Evolutionary conservation across 2,113 vertebrate genomes (phyloP), one percentile per base, ranked within the genome.

Genomic region (Prietella phreatophila): DNA sequence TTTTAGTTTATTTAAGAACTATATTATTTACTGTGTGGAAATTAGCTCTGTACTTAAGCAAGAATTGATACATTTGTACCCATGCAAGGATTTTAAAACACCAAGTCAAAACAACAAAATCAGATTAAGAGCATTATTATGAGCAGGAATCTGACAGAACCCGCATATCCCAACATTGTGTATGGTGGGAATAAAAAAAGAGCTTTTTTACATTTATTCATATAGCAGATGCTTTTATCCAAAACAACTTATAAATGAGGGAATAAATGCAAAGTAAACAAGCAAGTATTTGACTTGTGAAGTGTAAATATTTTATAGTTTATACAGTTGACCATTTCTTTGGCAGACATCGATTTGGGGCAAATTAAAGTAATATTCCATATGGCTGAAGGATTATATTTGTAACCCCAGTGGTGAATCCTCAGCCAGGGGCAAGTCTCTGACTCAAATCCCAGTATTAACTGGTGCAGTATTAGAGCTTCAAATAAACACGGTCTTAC

Each of bases 331-430:
- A 78, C 1, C 36, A 78, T 47, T 85, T 42, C 27, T 61, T 25
- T 22, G 56, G 4, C 30, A 56, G 27, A 13, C 25, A 42, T 61
- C 1, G 10, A 5, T 47, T n/a, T 15, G 9, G 15, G 42, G 25
- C 22, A 27, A 65, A 50, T 75, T 75, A 10, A 58, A 42, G 6
- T 42, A 73, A 56, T 10, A 58, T 82, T 27, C 30, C 67, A 85
- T 75, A 75, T 85, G 84, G 69, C 67, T 58, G 71, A 85, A 27
- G 25, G 50, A 73, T 75, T 85, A 75, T n/a, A 27, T 75, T 42
- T 42, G 73, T 56, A 63, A 15, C 58, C 30, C 58, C 39, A n/a
- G 60, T 67, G 61, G 76, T 55, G 76, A 69, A 69, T 81, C 8
- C 76, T 69, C 53, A 69, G 85, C 65, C 30, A 56, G 61, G 47